A percentile compares a stretch with the other conserved stretches of the same genome.
phyloP scores from a whole-genome alignment of 2,888 invertebrate species.

The Balanococcus diminutus region DNA sequence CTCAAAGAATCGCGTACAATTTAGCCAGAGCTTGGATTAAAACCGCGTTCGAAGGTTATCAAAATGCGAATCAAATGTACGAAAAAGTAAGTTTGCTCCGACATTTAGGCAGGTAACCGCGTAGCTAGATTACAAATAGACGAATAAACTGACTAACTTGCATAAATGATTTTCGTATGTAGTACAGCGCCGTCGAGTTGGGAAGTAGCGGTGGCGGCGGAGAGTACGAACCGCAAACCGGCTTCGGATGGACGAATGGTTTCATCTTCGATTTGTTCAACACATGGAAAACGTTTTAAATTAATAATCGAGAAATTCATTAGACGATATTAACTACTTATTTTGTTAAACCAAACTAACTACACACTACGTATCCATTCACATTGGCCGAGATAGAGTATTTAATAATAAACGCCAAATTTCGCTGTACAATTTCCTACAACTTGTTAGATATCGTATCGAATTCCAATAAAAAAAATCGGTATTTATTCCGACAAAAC shows the following conservation, averaged over 20 bases:
- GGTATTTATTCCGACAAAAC: no score
- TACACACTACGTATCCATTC: no score
- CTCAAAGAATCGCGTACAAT: conserved; percentile 67
- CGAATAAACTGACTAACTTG: background rate
- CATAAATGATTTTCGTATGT: no score
- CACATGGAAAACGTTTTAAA: conserved; percentile 63
- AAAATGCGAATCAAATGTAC: conserved; percentile 69
- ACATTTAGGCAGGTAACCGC: no score
- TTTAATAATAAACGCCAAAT: no score
- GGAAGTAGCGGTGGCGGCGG: conserved; percentile 77
- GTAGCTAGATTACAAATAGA: background rate
- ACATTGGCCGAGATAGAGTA: no score
- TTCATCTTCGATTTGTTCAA: conserved; percentile 71
- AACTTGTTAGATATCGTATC: no score
- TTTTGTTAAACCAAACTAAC: no score
- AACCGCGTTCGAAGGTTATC: conserved; percentile 70
- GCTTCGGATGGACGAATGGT: conserved; percentile 84
- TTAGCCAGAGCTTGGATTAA: conserved; percentile 72
- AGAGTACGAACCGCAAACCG: conserved; percentile 76
- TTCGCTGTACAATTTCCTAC: no score
- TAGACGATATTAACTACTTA: background rate
- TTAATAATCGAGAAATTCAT: background rate
- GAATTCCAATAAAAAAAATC: no score
- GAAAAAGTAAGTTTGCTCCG: conserved; percentile 65
- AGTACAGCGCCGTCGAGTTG: conserved; percentile 70